A percentile compares a stretch with the other conserved stretches of the same genome.
Evolutionary conservation across 2,797 vertebrate genomes (phyloP).

Genomic region (Tangara arthus): DNA sequence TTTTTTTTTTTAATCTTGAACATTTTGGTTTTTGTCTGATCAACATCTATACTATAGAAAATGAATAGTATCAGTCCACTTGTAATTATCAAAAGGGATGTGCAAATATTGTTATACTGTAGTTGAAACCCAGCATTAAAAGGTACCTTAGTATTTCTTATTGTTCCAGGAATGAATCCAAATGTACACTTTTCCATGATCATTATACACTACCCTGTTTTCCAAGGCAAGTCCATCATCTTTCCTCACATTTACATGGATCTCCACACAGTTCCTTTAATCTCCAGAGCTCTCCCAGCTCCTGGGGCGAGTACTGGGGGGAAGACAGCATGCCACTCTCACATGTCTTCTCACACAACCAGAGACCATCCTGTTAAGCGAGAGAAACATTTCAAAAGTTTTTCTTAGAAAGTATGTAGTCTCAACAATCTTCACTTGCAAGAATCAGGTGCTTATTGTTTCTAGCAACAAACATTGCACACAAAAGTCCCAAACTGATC

Average conservation of each 20-base stretch:
- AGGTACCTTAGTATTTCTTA: constrained; percentile 1
- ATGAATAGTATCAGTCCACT: neutral
- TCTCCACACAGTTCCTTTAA: constrained; percentile 85
- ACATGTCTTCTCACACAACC: constrained; percentile 95
- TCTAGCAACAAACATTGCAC: neutral
- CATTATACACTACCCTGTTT: neutral
- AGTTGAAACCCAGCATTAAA: constrained; percentile 23
- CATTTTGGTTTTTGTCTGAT: constrained; percentile 53
- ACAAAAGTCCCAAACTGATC: neutral
- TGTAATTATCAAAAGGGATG: constrained; percentile 59
- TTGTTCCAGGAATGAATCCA: neutral
- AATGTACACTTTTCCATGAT: neutral
- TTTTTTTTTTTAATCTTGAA: constrained; percentile 18
- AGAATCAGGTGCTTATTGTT: neutral
- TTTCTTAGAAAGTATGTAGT: neutral
- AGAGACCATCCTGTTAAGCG: constrained; percentile 85
- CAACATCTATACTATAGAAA: constrained; percentile 37
- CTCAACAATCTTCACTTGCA: neutral
- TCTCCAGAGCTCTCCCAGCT: constrained; percentile 86
- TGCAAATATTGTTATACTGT: constrained; percentile 45
- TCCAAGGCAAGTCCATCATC: constrained; percentile 6
- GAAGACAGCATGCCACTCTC: constrained; percentile 93
- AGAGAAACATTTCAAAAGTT: neutral
- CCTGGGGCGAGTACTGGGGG: constrained; percentile 88
- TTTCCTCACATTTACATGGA: constrained; percentile 86